These are phyloP conservation scores for Temnothorax rugatulus DNA, from an alignment of 2,888 invertebrate genomes.

Conservation along the genomic window DNA sequence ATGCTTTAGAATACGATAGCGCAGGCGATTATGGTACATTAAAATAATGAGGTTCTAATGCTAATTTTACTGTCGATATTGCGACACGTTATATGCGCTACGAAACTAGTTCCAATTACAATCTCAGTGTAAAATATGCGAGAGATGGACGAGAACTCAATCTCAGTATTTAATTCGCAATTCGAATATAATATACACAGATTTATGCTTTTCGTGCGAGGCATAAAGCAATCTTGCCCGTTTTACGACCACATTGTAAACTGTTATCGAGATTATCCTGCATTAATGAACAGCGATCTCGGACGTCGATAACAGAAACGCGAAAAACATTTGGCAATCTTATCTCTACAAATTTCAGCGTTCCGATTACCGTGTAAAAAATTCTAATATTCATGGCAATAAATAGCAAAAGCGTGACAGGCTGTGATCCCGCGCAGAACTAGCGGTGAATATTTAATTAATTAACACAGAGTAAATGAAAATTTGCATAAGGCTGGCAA, in stretches of 20 bases:
- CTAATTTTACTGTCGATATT: conserved; percentile 22
- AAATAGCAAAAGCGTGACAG: conserved; percentile 67
- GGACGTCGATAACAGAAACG: conserved; percentile 14
- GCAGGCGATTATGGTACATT: not conserved
- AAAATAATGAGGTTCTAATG: conserved; percentile 1
- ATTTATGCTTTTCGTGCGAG: conserved; percentile 6
- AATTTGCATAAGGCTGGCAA: conserved; percentile 71
- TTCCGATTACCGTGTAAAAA: conserved; percentile 25
- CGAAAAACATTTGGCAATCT: conserved; percentile 57
- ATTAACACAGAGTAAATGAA: conserved; percentile 72
- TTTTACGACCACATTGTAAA: conserved; percentile 40
- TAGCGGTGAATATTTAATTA: conserved; percentile 76
- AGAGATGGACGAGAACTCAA: not conserved
- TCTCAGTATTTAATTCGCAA: not conserved
- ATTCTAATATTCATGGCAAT: conserved; percentile 29
- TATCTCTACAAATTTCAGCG: conserved; percentile 62
- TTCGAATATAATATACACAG: not conserved
- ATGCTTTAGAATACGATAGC: not conserved
- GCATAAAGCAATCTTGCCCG: conserved; percentile 14
- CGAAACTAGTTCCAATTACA: conserved; percentile 1
- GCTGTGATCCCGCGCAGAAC: conserved; percentile 57
- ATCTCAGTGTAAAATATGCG: not conserved
- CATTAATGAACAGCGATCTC: conserved; percentile 54
- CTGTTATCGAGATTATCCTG: conserved; percentile 50
- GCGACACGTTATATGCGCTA: not conserved